Percentiles rank a stretch among this genome's conserved stretches.
phyloP scores from a whole-genome alignment of 1,140 invertebrate genomes.

The Olivierus martensii region DNA sequence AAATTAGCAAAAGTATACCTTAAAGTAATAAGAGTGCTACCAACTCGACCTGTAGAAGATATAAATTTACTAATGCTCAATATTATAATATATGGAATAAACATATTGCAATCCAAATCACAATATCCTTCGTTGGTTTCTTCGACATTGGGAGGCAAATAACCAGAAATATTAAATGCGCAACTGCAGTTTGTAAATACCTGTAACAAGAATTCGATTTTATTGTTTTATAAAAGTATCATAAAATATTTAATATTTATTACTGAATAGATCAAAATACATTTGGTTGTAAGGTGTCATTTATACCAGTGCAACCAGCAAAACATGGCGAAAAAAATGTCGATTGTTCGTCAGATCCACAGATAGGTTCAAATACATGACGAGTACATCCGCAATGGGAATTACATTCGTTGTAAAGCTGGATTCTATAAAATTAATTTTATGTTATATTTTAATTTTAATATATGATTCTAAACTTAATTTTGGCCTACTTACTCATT shows the following conservation, averaged over 20 bases:
- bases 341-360: conserved; percentile 35
- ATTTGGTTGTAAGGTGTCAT: background rate
- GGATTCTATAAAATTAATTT: background rate
- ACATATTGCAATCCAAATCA: conserved; percentile 18
- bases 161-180: conserved; percentile 7
- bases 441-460: background rate
- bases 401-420: conserved; percentile 35
- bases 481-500: too few species aligned
- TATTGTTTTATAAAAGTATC: background rate
- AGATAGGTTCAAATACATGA: conserved; percentile 48
- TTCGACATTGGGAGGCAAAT: background rate
- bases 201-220: background rate
- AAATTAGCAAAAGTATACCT: conserved; percentile 18
- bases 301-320: conserved; percentile 42
- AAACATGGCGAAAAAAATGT: conserved; percentile 55
- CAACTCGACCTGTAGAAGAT: conserved; percentile 24
- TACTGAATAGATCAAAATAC: too few species aligned
- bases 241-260: too few species aligned
- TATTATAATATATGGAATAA: conserved; percentile 23
- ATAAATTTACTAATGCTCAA: conserved; percentile 23
- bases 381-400: conserved; percentile 44
- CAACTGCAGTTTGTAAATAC: conserved; percentile 11
- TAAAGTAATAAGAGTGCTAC: conserved; percentile 24
- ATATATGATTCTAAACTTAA: background rate
- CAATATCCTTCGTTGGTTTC: conserved; percentile 21